Evolutionary conservation across 35 echinoderm and acorn worm genomes (phyloP).

Genomic region (Chiridota heheva): DNA sequence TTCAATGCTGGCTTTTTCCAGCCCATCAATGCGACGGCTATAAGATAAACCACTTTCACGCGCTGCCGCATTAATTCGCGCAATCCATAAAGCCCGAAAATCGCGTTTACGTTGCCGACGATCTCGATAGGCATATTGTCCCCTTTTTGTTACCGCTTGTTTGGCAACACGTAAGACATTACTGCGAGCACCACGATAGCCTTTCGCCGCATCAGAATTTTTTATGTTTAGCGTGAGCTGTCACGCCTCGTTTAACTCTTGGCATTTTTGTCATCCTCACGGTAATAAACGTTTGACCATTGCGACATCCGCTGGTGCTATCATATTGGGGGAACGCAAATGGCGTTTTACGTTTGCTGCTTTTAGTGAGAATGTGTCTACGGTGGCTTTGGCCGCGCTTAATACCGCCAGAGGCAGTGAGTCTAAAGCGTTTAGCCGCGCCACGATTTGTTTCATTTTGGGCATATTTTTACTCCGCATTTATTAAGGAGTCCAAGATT

Average conservation of each 20-base stretch:
- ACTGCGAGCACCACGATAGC: background rate
- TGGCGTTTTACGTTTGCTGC: background rate
- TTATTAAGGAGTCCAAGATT: background rate
- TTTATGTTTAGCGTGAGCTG: background rate
- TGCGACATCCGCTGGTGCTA: background rate
- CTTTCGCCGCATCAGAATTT: background rate
- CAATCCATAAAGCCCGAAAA: background rate
- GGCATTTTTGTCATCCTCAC: background rate
- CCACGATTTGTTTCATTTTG: slow-evolving; percentile 4
- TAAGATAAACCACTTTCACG: background rate
- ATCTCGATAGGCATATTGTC: background rate
- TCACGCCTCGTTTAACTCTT: background rate
- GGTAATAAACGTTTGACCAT: background rate
- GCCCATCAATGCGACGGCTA: background rate
- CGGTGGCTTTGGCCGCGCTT: background rate
- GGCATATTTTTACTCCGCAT: background rate
- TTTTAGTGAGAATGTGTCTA: background rate
- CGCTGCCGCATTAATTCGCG: background rate
- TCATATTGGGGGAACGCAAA: background rate
- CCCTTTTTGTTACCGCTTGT: background rate
- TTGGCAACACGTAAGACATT: background rate
- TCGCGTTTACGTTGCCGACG: background rate
- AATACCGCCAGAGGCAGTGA: background rate
- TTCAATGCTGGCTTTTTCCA: background rate
- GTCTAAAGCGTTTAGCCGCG: background rate